Evolutionary conservation across 2,797 vertebrate species (phyloP).

Genomic region (Tokudaia tokunoshimensis): DNA sequence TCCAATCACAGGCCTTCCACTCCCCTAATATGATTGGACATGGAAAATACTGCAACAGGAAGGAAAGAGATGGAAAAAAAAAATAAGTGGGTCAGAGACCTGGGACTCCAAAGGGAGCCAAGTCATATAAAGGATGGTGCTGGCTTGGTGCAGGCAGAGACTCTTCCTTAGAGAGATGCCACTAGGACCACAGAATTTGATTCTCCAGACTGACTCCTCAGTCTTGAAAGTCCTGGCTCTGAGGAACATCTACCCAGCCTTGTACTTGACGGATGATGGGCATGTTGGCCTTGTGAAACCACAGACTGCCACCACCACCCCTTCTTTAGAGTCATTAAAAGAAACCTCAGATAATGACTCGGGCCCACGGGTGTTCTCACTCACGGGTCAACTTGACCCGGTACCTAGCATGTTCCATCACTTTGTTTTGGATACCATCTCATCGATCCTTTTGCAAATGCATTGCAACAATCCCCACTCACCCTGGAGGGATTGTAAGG

Average conservation of each 20-base stretch:
- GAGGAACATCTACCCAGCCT: neutral
- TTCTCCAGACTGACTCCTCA: neutral
- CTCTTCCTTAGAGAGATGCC: neutral
- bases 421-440: neutral
- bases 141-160: neutral
- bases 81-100: neutral
- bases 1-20: too few relatives aligned
- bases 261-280: neutral
- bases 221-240: neutral
- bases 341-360: neutral
- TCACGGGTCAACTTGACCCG: neutral
- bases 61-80: neutral
- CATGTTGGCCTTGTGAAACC: neutral
- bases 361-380: neutral
- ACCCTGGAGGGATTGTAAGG: neutral
- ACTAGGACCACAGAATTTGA: neutral
- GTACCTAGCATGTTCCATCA: neutral
- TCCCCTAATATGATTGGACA: too few relatives aligned
- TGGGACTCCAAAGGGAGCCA: neutral
- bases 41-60: too few relatives aligned
- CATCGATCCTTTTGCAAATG: neutral
- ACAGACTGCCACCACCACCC: neutral
- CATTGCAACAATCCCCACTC: neutral
- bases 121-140: neutral
- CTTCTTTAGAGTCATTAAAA: neutral